These are phyloP conservation scores for Cephalopholis sonnerati DNA, from an alignment of 2,113 vertebrate species.

Conservation along the genomic window DNA sequence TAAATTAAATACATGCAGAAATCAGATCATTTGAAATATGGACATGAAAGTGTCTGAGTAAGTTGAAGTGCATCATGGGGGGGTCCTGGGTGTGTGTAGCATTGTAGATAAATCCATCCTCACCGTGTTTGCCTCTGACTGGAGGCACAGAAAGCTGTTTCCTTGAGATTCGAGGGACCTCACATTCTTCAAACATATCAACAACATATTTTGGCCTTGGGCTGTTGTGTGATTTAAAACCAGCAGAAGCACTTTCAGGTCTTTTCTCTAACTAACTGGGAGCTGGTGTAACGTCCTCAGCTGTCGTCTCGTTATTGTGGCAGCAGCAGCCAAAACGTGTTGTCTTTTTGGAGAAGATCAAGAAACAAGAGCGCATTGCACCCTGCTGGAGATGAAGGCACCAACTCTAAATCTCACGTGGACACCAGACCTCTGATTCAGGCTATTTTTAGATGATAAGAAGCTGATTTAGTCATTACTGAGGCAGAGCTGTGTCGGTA, in stretches of 20 bases:
- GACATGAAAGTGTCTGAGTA: background rate
- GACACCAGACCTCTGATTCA: constrained; percentile 4
- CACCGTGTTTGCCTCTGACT: constrained; percentile 7
- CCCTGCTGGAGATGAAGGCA: constrained; percentile 53
- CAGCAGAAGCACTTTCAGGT: constrained; percentile 9
- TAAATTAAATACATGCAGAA: background rate
- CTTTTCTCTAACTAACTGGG: background rate
- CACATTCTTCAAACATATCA: constrained; percentile 53
- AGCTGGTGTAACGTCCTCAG: background rate
- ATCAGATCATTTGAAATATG: background rate
- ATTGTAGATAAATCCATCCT: background rate
- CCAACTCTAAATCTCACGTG: constrained; percentile 19
- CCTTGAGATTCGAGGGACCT: constrained; percentile 50
- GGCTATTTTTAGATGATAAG: constrained; percentile 30
- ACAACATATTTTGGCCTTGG: constrained; percentile 26
- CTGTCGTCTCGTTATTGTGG: constrained; percentile 4
- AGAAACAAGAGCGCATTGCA: constrained; percentile 25
- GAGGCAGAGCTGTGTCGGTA: background rate
- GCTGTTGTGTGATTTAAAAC: constrained; percentile 37
- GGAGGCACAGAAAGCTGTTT: constrained; percentile 44
- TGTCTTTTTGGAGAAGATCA: constrained; percentile 41
- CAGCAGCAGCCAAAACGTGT: background rate
- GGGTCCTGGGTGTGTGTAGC: background rate
- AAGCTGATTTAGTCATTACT: constrained; percentile 10
- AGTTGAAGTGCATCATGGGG: background rate